Conservation (phyloP, 2,888 invertebrate species). For the Subacronicta megacephala region DNA sequence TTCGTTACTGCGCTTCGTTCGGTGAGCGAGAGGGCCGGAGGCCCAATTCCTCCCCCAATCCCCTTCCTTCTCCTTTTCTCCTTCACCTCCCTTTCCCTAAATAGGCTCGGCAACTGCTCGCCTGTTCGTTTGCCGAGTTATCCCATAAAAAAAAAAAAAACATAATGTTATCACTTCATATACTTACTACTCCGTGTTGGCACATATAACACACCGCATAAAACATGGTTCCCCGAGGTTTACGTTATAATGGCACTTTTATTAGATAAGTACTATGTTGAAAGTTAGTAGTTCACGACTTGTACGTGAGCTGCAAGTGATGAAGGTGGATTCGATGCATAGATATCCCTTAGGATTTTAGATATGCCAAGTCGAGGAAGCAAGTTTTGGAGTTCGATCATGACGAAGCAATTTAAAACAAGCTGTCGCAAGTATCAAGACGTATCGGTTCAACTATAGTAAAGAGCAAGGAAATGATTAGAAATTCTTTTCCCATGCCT, state of each 20-base stretch:
- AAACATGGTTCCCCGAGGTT: slow-evolving; percentile 16
- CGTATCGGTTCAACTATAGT: too few species aligned
- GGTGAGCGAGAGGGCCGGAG: too few species aligned
- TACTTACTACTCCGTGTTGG: background rate
- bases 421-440: background rate
- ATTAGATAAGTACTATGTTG: slow-evolving; percentile 38
- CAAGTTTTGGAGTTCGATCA: slow-evolving; percentile 20
- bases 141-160: too few species aligned
- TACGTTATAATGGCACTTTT: slow-evolving; percentile 33
- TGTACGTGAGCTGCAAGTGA: slow-evolving; percentile 26
- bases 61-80: too few species aligned
- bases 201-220: slow-evolving; percentile 6
- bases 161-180: background rate
- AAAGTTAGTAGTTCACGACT: slow-evolving; percentile 18
- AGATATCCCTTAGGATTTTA: slow-evolving; percentile 27
- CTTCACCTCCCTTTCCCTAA: too few species aligned
- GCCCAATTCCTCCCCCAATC: too few species aligned
- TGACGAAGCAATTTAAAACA: slow-evolving; percentile 9
- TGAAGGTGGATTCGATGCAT: slow-evolving; percentile 10
- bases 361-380: slow-evolving; percentile 27
- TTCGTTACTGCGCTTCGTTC: too few species aligned
- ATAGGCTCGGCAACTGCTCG: too few species aligned
- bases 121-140: too few species aligned
- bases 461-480: too few species aligned
- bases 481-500: too few species aligned